A percentile compares a stretch with the other conserved stretches of the same genome.
These are phyloP conservation scores for Dysmachus trigonus DNA, from an alignment of 2,888 invertebrate genomes.

Conservation along the genomic window DNA sequence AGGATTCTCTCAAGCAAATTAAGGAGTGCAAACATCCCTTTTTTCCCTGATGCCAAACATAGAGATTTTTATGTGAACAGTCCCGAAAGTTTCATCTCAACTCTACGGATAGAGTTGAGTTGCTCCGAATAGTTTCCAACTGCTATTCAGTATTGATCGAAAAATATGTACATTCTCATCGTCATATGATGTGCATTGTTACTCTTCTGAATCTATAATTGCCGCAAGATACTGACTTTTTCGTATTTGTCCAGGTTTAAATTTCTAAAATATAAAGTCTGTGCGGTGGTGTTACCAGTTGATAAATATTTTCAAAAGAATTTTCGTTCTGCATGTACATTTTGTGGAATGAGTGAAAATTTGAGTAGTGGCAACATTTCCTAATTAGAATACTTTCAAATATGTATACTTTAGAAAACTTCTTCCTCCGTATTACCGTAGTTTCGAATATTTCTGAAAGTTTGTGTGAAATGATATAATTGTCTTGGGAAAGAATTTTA, in stretches of 20 bases:
- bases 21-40: not conserved
- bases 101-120: not conserved
- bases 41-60: not conserved
- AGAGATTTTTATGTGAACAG: not conserved
- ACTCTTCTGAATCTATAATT: not conserved
- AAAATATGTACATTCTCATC: not conserved
- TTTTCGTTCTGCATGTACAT: too few species aligned
- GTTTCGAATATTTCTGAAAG: too few species aligned
- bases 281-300: too few species aligned
- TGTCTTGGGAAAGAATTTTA: too few species aligned
- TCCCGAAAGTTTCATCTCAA: not conserved
- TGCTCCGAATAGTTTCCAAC: not conserved
- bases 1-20: not conserved
- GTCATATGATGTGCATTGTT: not conserved
- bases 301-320: too few species aligned
- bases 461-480: too few species aligned
- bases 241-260: not conserved
- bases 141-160: not conserved
- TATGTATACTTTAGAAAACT: too few species aligned
- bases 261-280: too few species aligned
- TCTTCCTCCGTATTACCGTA: too few species aligned
- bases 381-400: not conserved
- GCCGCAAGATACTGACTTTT: not conserved
- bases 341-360: not conserved
- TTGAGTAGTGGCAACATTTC: not conserved